Evolutionary conservation across 2,888 invertebrate genomes (phyloP).

Genomic region (Drosophila multiciliata): DNA sequence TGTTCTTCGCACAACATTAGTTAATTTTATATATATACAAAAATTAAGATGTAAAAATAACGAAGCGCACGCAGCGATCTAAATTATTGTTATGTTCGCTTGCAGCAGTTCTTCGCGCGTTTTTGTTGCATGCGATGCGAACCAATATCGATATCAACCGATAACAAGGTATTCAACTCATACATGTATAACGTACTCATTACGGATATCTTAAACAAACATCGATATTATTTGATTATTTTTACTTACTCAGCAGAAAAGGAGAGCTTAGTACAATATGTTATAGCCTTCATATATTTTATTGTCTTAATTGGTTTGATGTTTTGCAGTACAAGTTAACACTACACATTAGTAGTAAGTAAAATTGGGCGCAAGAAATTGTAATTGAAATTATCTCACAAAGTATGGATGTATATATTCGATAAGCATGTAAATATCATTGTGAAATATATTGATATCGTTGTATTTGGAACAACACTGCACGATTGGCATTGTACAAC

Average conservation of each 20-base stretch:
- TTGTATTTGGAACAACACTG: constrained; percentile 17
- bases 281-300: not conserved
- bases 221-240: not conserved
- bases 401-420: not conserved
- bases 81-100: constrained; percentile 34
- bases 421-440: not conserved
- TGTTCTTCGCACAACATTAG: constrained; percentile 70
- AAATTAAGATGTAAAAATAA: constrained; percentile 3
- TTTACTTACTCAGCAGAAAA: not conserved
- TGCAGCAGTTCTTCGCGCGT: constrained; percentile 63
- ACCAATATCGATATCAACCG: constrained; percentile 10
- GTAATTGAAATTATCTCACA: not conserved
- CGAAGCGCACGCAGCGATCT: constrained; percentile 4
- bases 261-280: not conserved
- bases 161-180: not conserved
- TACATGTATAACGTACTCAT: not conserved
- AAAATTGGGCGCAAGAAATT: not conserved
- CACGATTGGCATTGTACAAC: constrained; percentile 32
- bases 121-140: constrained; percentile 62
- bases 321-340: not conserved
- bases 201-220: not conserved
- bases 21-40: not conserved
- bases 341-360: not conserved
- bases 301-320: not conserved
- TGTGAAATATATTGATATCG: not conserved